Evolutionary conservation across 2,888 invertebrate species (phyloP), one percentile per base, ranked within the genome.

Genomic region (Taphrorychus bicolor): DNA sequence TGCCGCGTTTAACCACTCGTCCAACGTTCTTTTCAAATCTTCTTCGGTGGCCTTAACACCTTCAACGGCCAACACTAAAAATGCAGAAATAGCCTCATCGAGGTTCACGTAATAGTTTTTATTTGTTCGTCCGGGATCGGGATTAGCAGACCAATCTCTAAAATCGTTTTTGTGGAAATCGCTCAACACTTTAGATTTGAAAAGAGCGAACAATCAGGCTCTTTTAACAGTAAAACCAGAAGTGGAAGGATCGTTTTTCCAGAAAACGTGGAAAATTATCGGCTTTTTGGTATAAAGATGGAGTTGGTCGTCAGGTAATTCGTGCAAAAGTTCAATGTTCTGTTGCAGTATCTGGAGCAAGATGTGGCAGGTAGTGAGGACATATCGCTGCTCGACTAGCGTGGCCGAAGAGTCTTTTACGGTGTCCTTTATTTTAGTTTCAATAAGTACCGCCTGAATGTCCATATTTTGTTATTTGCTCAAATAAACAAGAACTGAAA

Each of bases 51-150:
- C 19, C 14, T 18, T 21, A 41, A 9, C 17, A 58, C 62, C 19
- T 17, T 59, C 61, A 16, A 71, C 51, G 57, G 61, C 63, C 5
- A 74, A 54, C 18, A 75, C 59, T 16, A 74, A 60, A 64, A 74
- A 73, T 51, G 72, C 2, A 3, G 73, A 71, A 14, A 73, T 48
- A 45, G 56, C 41, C 18, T 66, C 40, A 7, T 24, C 54, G 7
- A 71, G 32, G 41, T 65, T 53, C 17, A 56, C 49, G 5, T 5
- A 11, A 48, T 48, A 5, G 11, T 5, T 14, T 16, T 59, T 59
- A 62, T 71, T 73, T 45, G 32, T 59, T 1, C 56, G 48, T 60
- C 72, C 72, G 5, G 71, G 24, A 23, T 23, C 24, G 4, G 24
- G 24, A 23, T 23, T 23, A 5, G 24, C 24, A 4, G 70, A 57